phyloP scores from a whole-genome alignment of 2,888 invertebrate genomes.

The Drosophila seclusa region DNA sequence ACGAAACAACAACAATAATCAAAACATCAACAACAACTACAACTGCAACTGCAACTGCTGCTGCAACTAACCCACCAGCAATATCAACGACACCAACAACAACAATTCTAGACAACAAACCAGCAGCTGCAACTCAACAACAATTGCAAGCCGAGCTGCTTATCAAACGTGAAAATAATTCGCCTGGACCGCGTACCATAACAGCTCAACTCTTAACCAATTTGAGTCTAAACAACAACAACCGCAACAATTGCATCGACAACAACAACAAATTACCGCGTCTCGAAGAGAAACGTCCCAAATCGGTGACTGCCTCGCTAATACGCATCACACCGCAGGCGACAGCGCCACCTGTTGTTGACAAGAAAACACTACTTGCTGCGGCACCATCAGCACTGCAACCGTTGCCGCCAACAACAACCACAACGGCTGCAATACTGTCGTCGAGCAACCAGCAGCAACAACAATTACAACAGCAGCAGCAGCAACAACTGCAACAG shows the following conservation, averaged over 20 bases:
- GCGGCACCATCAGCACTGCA: slow-evolving; percentile 16
- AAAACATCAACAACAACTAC: slow-evolving; percentile 15
- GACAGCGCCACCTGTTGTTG: slow-evolving; percentile 22
- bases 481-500: slow-evolving; percentile 47
- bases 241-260: slow-evolving; percentile 45
- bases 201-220: slow-evolving; percentile 65
- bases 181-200: slow-evolving; percentile 70
- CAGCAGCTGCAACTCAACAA: slow-evolving; percentile 21
- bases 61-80: slow-evolving; percentile 47
- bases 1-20: slow-evolving; percentile 35
- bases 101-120: slow-evolving; percentile 20
- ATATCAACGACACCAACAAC: slow-evolving; percentile 37
- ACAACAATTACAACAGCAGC: slow-evolving; percentile 26
- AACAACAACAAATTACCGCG: slow-evolving; percentile 52
- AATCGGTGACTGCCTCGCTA: slow-evolving; percentile 84
- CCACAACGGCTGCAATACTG: slow-evolving; percentile 48
- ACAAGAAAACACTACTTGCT: slow-evolving; percentile 13
- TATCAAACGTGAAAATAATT: slow-evolving; percentile 70
- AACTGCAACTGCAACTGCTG: slow-evolving; percentile 34
- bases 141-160: slow-evolving; percentile 49
- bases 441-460: slow-evolving; percentile 48
- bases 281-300: slow-evolving; percentile 78
- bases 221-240: slow-evolving; percentile 26
- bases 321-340: slow-evolving; percentile 72
- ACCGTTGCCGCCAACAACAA: slow-evolving; percentile 45